phyloP scores from a whole-genome alignment of 2,113 vertebrate species.

The Colinus virginianus region DNA sequence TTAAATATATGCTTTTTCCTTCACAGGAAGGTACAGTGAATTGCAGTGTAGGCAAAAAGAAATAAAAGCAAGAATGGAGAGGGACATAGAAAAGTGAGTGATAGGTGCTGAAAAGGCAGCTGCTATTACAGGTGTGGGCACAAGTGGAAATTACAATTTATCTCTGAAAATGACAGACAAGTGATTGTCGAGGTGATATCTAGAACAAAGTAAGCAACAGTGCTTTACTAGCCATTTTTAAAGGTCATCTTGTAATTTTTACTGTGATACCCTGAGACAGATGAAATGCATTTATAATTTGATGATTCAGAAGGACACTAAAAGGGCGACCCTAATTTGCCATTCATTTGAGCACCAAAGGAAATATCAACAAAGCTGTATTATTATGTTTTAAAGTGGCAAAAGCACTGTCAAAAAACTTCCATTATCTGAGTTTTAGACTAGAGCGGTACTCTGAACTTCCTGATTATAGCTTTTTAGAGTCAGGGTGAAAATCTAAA shows the following conservation, averaged over 20 bases:
- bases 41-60: not conserved
- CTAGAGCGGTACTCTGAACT: not conserved
- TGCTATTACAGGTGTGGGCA: slow-evolving; percentile 28
- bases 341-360: not conserved
- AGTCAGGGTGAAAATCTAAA: not conserved
- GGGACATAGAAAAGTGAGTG: not conserved
- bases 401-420: slow-evolving; percentile 26
- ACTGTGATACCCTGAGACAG: not conserved
- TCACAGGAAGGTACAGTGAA: not conserved
- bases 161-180: not conserved
- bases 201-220: slow-evolving; percentile 3
- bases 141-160: slow-evolving; percentile 20
- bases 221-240: slow-evolving; percentile 30
- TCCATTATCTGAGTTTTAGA: slow-evolving; percentile 3
- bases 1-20: not conserved
- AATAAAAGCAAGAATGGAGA: slow-evolving; percentile 3
- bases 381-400: not conserved
- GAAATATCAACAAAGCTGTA: not conserved
- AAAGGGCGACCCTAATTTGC: not conserved
- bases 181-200: not conserved
- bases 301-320: slow-evolving; percentile 12
- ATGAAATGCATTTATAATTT: slow-evolving; percentile 38
- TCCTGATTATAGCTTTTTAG: slow-evolving; percentile 30
- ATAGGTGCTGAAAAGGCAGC: slow-evolving; percentile 24
- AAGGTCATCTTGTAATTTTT: slow-evolving; percentile 41